These are phyloP conservation scores for Typhlichthys eigenmanni DNA, from an alignment of 2,797 vertebrate genomes.

Conservation along the genomic window DNA sequence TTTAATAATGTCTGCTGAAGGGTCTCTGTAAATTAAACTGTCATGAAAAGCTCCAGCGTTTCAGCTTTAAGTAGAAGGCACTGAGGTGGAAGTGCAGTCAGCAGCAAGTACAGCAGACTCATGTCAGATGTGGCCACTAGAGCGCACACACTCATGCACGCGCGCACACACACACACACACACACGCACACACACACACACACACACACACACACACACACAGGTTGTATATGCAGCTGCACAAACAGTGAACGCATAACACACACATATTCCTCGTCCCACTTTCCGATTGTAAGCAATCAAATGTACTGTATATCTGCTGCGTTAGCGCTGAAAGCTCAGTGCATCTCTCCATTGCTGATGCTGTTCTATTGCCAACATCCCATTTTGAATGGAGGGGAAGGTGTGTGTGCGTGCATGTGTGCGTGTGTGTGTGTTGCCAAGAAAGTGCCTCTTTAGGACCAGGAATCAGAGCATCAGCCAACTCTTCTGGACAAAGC, in stretches of 20 bases:
- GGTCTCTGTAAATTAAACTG: constrained; percentile 17
- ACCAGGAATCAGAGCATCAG: constrained; percentile 35
- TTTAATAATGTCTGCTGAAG: neutral
- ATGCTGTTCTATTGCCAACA: neutral
- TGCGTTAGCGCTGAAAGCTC: constrained; percentile 25
- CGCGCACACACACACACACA: constrained; percentile 1
- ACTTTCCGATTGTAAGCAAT: constrained; percentile 26
- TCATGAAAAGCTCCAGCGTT: constrained; percentile 5
- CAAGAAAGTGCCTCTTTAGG: constrained; percentile 32
- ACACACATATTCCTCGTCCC: neutral
- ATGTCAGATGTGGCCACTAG: constrained; percentile 10
- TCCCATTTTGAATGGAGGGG: no score
- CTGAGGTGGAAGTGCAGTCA: constrained; percentile 6
- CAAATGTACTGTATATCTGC: constrained; percentile 14
- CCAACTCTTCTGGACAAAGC: constrained; percentile 25
- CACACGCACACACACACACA: neutral
- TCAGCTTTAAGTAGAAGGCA: constrained; percentile 15
- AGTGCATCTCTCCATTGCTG: constrained; percentile 23
- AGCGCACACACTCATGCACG: neutral
- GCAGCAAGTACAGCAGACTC: neutral
- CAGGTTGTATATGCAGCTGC: neutral
- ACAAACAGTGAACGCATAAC: neutral
- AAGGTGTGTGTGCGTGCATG: no score
- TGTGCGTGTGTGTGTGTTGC: neutral
- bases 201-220: neutral